phyloP scores from a whole-genome alignment of 2,888 invertebrate genomes.

The Lathronympha strigana region DNA sequence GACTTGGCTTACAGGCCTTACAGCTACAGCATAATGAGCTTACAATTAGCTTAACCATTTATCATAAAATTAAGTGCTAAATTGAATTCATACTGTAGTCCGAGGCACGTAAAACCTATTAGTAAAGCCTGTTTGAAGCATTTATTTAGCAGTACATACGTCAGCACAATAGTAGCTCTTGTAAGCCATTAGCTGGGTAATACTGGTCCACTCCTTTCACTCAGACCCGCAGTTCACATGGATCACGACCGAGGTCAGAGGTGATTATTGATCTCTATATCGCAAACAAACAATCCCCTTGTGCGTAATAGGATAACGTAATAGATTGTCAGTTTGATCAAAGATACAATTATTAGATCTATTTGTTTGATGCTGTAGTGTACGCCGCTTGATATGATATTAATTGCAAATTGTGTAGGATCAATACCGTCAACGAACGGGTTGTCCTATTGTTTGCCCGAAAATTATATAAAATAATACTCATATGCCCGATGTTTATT shows the following conservation, averaged over 20 bases:
- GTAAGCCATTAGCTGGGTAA: slow-evolving; percentile 38
- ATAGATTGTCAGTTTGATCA: slow-evolving; percentile 34
- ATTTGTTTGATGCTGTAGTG: slow-evolving; percentile 16
- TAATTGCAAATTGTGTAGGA: slow-evolving; percentile 4
- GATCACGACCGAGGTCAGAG: slow-evolving; percentile 70
- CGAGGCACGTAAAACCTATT: neutral
- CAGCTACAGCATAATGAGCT: too few species aligned
- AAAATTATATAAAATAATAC: too few species aligned
- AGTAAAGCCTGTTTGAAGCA: neutral
- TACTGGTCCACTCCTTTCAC: slow-evolving; percentile 65
- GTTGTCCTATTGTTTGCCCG: too few species aligned
- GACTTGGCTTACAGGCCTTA: too few species aligned
- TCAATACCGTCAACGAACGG: neutral
- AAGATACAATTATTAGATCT: slow-evolving; percentile 30
- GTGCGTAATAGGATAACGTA: slow-evolving; percentile 37
- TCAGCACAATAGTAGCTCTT: slow-evolving; percentile 17
- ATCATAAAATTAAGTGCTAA: too few species aligned
- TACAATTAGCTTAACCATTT: too few species aligned
- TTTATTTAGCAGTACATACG: slow-evolving; percentile 8
- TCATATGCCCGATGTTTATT: too few species aligned
- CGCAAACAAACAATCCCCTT: slow-evolving; percentile 38
- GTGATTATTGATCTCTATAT: slow-evolving; percentile 50
- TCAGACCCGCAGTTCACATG: slow-evolving; percentile 63
- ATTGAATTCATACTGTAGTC: too few species aligned
- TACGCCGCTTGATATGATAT: slow-evolving; percentile 12